These are phyloP conservation scores for Gymnorhina tibicen DNA, from an alignment of 2,113 vertebrate genomes.

Conservation along the genomic window DNA sequence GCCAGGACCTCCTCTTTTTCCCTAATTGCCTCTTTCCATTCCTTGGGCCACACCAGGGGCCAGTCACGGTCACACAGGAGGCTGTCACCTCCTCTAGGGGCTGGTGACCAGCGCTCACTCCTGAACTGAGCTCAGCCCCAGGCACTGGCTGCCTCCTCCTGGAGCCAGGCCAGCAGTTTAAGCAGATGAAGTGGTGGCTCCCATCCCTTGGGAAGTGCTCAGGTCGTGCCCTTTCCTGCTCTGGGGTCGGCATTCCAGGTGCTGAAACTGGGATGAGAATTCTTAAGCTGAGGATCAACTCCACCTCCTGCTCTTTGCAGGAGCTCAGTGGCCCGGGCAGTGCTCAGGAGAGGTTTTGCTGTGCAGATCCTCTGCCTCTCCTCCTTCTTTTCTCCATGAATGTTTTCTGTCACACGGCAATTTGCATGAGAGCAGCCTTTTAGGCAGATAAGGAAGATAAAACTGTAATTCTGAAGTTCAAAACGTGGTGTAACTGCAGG, in stretches of 20 bases:
- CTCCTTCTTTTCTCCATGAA: neutral
- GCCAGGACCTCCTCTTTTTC: neutral
- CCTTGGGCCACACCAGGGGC: neutral
- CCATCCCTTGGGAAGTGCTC: neutral
- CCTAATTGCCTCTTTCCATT: no score
- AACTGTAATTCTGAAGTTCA: neutral
- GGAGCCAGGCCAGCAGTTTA: neutral
- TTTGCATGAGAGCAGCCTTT: neutral
- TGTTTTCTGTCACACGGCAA: accelerated
- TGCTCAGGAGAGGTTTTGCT: neutral
- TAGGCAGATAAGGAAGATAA: neutral
- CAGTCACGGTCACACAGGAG: neutral
- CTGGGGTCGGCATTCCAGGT: neutral
- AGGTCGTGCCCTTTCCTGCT: neutral
- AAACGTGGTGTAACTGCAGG: neutral
- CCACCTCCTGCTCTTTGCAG: neutral
- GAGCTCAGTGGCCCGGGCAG: neutral
- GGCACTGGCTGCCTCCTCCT: neutral
- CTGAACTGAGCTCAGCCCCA: accelerated
- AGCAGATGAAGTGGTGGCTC: neutral
- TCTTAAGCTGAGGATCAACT: neutral
- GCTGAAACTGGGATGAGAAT: neutral
- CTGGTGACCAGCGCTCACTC: accelerated
- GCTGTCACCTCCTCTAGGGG: neutral
- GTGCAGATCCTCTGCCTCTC: neutral